phyloP scores from a whole-genome alignment of 2,888 invertebrate genomes.

The Hyposoter dolosus region DNA sequence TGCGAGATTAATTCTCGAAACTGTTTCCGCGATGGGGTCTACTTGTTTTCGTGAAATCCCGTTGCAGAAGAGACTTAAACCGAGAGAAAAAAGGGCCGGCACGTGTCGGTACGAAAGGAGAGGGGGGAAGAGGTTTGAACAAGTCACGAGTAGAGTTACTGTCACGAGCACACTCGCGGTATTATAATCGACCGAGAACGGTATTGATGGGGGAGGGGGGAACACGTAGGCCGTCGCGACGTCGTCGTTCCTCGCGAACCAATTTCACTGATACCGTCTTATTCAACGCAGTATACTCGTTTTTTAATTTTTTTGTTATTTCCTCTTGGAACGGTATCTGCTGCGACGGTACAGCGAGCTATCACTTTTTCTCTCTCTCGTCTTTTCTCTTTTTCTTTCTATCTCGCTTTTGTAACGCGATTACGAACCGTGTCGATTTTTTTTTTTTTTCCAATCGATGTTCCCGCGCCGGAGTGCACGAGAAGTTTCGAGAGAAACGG shows the following conservation, averaged over 20 bases:
- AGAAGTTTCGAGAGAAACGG: neutral
- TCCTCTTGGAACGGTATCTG: conserved; percentile 26
- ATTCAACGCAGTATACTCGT: conserved; percentile 8
- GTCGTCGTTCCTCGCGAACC: conserved; percentile 37
- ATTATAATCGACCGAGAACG: conserved; percentile 11
- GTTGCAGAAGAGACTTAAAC: conserved; percentile 15
- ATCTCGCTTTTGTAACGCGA: neutral
- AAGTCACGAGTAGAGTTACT: conserved; percentile 20
- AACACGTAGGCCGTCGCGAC: conserved; percentile 57
- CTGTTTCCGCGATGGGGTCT: neutral
- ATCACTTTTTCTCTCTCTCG: conserved; percentile 17
- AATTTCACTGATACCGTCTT: conserved; percentile 48
- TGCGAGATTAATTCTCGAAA: neutral
- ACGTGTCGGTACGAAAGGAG: conserved; percentile 26
- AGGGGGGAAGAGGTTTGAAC: conserved; percentile 2
- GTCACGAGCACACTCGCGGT: conserved; percentile 49
- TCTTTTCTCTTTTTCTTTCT: conserved; percentile 23
- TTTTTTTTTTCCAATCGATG: neutral
- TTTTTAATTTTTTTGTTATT: conserved; percentile 21
- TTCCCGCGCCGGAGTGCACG: neutral
- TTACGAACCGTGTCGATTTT: neutral
- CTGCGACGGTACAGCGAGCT: neutral
- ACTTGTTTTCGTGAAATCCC: conserved; percentile 14
- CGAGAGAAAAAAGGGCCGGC: conserved; percentile 8
- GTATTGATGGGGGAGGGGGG: neutral